Base-by-base conservation (phyloP, 1,140 invertebrate species). In the Lordiphosa stackelbergi region DNA sequence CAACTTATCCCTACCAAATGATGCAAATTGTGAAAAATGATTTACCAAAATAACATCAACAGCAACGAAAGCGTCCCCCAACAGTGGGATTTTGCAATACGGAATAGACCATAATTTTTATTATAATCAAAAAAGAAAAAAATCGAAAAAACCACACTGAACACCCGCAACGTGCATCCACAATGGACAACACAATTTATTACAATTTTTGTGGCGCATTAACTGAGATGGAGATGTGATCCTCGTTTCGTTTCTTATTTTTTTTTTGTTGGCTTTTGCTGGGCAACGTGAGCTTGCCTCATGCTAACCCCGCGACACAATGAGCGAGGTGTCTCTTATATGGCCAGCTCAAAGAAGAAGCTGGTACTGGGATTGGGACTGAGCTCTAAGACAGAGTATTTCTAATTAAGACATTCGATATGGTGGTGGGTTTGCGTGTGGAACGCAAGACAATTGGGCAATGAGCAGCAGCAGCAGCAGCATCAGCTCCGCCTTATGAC, bases 341-440 rank as follows among this genome's bases (percentile, higher is more conserved):
- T 54, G 56, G 58, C 48, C 61, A 69, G 48, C 42, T 16, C 36
- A 12, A 53, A 40, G 10, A 35, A 41, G 58, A 40, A 56, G 41
- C 55, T 49, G 36, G 22, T 31, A 22, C 24, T 37, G 36, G 9
- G 19, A 46, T 42, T 22, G 41, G 12, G 42, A 28, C 51, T 46
- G 36, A 34, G 46, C 24, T 24, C 13, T 10, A 40, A 40, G 38
- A 46, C 55, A 53, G 47, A 66, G 58, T 72, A 75, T 84, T 84
- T 85, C 79, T 85, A 85, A 85, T 85, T 85, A 85, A 81, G 79
- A 85, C 74, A 85, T 85, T 83, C 78, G 78, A 84, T 83, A 84
- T 52, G 78, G 62, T 24, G 28, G 54, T 16, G 49, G 43, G 73
- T 59, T 79, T 75, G 79, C 79, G 79, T 84, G 79, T 85, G 63